Base-by-base conservation (phyloP, 2,888 invertebrate genomes). In the Phyllotreta cruciferae region DNA sequence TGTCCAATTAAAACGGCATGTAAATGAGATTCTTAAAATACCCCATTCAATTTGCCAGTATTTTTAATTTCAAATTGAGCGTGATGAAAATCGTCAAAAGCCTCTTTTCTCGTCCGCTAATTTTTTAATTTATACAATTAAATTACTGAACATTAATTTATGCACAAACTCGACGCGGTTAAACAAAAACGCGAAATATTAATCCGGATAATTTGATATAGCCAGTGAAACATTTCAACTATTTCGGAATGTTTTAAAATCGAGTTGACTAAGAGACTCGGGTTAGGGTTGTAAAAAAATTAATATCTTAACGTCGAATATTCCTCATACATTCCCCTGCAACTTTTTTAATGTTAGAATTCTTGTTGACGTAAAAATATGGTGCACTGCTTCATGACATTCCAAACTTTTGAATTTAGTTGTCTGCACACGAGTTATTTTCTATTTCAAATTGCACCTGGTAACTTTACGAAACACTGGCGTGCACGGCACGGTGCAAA, bases 1-100 rank as follows among this genome's bases (percentile, higher is more conserved):
- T 74, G 72, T 74, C 75, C 74, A 75, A 75, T 75, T 75, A 74
- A 74, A 70, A 72, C 72, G 68, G 73, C 72, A 74, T 73, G 71
- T 70, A 74, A 74, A 74, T 74, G 73, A 72, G 73, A 72, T 73
- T 70, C 72, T 73, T 71, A 67, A 72, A 75, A 72, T 69, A 72
- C 68, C 67, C 70, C 69, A 66, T 71, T 68, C 70, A 69, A 72
- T 71, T 68, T 65, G 68, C 60, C 66, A 64, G 64, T 68, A 66
- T 71, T 74, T 74, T 71, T 71, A 70, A 73, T 72, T 74, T 74
- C 64, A 68, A 71, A 73, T 72, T 66, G 68, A 66, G 69, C 65
- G 66, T 63, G 62, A 64, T 57, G 54, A 55, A 58, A 66, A 65
- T 66, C 42, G 55, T 61, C 56, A 50, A 52, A 56, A 62, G 65